Conservation (phyloP, 2,797 vertebrate species). For the Aphelocoma californica region DNA sequence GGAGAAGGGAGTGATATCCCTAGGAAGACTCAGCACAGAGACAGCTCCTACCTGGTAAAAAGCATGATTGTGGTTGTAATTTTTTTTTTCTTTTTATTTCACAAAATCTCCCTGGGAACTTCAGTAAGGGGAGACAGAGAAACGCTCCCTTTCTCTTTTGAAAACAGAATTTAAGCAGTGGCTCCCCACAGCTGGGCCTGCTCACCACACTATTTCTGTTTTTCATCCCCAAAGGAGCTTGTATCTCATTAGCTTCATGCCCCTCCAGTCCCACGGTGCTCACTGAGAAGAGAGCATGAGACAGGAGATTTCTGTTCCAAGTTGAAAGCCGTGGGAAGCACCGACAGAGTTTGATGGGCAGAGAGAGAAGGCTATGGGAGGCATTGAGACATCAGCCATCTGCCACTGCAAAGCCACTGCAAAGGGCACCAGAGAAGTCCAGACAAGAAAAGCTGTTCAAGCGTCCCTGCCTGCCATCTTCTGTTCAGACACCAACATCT, state of each 20-base stretch:
- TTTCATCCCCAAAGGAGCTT: slow-evolving; percentile 9
- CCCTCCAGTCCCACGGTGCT: neutral
- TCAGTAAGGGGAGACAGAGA: neutral
- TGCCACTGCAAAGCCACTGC: neutral
- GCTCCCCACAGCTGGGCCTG: slow-evolving; percentile 7
- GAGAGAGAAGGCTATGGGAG: neutral
- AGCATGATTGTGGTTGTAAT: neutral
- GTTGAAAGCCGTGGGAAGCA: slow-evolving; percentile 24
- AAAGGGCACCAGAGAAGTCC: neutral
- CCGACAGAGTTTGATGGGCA: neutral
- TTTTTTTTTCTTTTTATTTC: neutral
- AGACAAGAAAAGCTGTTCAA: neutral
- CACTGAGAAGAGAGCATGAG: neutral
- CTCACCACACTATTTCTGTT: neutral
- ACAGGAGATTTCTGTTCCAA: neutral
- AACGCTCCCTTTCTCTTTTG: neutral
- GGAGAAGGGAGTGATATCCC: slow-evolving; percentile 46
- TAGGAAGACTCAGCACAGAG: slow-evolving; percentile 63
- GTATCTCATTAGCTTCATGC: neutral
- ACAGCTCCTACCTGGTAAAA: slow-evolving; percentile 44
- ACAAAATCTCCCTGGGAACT: slow-evolving; percentile 29
- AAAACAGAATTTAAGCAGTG: neutral
- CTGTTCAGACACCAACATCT: slow-evolving; percentile 1
- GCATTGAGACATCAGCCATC: neutral
- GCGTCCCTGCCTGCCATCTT: neutral